A percentile compares a stretch with the other conserved stretches of the same genome.
These are phyloP conservation scores for Halictus quadricinctus DNA, from an alignment of 2,888 invertebrate species.

Conservation along the genomic window DNA sequence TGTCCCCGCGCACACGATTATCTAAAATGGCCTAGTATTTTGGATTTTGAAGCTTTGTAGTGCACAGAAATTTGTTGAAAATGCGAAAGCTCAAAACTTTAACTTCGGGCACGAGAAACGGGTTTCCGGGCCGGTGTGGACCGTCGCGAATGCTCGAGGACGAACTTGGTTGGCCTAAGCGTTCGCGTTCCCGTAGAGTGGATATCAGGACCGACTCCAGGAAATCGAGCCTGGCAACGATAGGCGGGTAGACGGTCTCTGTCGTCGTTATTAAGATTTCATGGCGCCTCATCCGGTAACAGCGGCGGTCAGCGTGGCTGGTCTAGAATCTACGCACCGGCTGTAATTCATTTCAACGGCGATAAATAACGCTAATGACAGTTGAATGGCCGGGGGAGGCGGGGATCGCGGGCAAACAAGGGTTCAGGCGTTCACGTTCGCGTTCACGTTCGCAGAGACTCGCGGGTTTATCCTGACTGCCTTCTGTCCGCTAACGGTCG, in stretches of 20 bases:
- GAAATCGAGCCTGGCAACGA: constrained; percentile 24
- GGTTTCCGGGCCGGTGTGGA: background rate
- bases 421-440: constrained; percentile 42
- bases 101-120: background rate
- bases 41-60: no score
- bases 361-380: constrained; percentile 68
- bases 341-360: constrained; percentile 59
- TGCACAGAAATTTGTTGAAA: background rate
- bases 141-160: background rate
- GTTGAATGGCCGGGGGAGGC: constrained; percentile 63
- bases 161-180: background rate
- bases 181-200: background rate
- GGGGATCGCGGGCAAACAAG: constrained; percentile 52
- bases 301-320: constrained; percentile 28
- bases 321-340: constrained; percentile 49
- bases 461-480: constrained; percentile 21
- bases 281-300: constrained; percentile 45
- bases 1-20: no score
- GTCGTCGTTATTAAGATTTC: constrained; percentile 65
- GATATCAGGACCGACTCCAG: constrained; percentile 16
- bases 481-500: constrained; percentile 43
- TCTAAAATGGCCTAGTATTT: no score
- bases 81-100: background rate
- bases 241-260: background rate
- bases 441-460: constrained; percentile 39